phyloP scores from a whole-genome alignment of 2,113 vertebrate genomes.

The Xyliphius kryptos region DNA sequence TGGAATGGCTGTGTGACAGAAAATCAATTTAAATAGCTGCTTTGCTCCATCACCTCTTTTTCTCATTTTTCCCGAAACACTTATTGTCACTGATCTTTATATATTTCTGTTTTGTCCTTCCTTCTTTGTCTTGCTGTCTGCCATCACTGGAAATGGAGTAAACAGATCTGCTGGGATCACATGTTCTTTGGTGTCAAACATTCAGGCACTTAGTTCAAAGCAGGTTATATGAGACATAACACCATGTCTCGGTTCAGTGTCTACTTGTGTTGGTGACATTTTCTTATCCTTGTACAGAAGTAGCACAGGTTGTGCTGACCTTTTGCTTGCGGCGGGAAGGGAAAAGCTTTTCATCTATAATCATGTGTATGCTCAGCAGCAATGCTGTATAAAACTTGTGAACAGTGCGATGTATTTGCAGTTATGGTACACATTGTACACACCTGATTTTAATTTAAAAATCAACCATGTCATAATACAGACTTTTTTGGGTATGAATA shows the following conservation, averaged over 20 bases:
- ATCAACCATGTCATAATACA: too few relatives aligned
- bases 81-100: background rate
- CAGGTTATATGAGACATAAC: background rate
- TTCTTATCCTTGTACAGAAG: slow-evolving; percentile 16
- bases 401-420: background rate
- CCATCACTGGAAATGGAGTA: background rate
- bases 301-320: slow-evolving; percentile 28
- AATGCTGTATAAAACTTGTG: slow-evolving; percentile 8
- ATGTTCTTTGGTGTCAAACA: slow-evolving; percentile 14
- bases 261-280: slow-evolving; percentile 29
- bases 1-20: slow-evolving; percentile 31
- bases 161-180: slow-evolving; percentile 10
- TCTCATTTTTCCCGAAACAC: background rate
- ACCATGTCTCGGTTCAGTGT: slow-evolving; percentile 11
- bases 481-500: too few relatives aligned
- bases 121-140: background rate
- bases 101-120: background rate
- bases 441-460: too few relatives aligned
- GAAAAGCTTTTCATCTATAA: slow-evolving; percentile 38
- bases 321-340: slow-evolving; percentile 34
- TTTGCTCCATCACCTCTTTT: slow-evolving; percentile 18
- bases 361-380: slow-evolving; percentile 21
- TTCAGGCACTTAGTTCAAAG: slow-evolving; percentile 18
- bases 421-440: background rate
- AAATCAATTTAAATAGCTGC: slow-evolving; percentile 51